A percentile compares a stretch with the other conserved stretches of the same genome.
phyloP scores from a whole-genome alignment of 2,113 vertebrate genomes.

The Larimichthys polyactis region DNA sequence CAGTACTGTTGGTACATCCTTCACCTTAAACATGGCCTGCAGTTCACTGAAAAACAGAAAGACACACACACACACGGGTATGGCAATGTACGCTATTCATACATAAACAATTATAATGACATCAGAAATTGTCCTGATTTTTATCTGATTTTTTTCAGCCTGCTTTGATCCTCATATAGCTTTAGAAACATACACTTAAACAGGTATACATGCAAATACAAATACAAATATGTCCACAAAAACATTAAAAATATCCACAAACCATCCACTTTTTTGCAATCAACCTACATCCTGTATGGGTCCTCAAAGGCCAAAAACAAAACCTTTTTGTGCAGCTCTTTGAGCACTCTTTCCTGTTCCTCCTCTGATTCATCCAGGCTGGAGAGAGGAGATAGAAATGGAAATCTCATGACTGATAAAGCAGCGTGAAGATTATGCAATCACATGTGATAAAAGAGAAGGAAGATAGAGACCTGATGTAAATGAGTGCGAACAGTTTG shows the following conservation, averaged over 20 bases:
- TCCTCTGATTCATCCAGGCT: constrained; percentile 86
- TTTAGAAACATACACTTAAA: neutral
- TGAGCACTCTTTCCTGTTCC: constrained; percentile 86
- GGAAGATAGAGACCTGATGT: constrained; percentile 80
- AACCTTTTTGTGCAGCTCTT: constrained; percentile 87
- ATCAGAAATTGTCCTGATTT: neutral
- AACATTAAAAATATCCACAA: neutral
- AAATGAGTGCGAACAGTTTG: constrained; percentile 87
- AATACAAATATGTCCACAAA: constrained; percentile 5
- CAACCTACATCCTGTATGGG: constrained; percentile 83
- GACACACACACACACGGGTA: neutral
- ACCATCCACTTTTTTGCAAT: neutral
- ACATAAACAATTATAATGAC: neutral
- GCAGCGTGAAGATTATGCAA: neutral
- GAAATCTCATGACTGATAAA: constrained; percentile 20
- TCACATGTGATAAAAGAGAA: neutral
- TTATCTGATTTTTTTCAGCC: too few relatives aligned
- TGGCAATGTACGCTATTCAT: neutral
- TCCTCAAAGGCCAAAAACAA: constrained; percentile 90
- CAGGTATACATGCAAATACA: neutral
- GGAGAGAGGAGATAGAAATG: constrained; percentile 38
- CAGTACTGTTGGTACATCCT: constrained; percentile 86
- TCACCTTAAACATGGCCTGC: constrained; percentile 85
- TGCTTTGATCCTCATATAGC: neutral
- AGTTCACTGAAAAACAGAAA: constrained; percentile 84